Evolutionary conservation across 1,140 invertebrate genomes (phyloP).

Genomic region (Spodoptera litura): DNA sequence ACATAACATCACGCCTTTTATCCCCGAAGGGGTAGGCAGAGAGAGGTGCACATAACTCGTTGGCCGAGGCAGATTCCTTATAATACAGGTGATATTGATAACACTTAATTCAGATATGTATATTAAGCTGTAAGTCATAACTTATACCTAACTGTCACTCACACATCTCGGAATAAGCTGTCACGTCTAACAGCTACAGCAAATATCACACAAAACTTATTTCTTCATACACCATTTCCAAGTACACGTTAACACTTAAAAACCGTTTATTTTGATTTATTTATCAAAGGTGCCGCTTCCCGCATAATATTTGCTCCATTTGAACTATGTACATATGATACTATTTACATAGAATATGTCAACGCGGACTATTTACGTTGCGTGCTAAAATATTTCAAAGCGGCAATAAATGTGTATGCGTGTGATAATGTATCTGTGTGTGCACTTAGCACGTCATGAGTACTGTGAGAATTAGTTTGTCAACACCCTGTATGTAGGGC

Average conservation of each 20-base stretch:
- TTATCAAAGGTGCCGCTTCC: constrained; percentile 25
- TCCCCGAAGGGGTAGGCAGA: no score
- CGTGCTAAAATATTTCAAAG: constrained; percentile 41
- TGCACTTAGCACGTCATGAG: constrained; percentile 58
- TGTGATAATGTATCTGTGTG: neutral
- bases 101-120: no score
- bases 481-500: constrained; percentile 42
- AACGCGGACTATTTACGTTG: constrained; percentile 21
- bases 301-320: constrained; percentile 32
- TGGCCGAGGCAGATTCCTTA: no score
- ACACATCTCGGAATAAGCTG: no score
- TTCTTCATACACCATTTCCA: neutral
- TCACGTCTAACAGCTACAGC: no score
- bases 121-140: no score
- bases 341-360: constrained; percentile 33
- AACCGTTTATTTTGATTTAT: constrained; percentile 8
- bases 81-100: no score
- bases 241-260: neutral
- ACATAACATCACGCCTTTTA: no score
- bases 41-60: no score
- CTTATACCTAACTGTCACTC: no score
- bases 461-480: constrained; percentile 48
- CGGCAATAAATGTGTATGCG: constrained; percentile 9
- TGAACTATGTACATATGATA: neutral
- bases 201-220: no score